phyloP scores from a whole-genome alignment of 2,888 invertebrate genomes.

The Microplitis manilae region DNA sequence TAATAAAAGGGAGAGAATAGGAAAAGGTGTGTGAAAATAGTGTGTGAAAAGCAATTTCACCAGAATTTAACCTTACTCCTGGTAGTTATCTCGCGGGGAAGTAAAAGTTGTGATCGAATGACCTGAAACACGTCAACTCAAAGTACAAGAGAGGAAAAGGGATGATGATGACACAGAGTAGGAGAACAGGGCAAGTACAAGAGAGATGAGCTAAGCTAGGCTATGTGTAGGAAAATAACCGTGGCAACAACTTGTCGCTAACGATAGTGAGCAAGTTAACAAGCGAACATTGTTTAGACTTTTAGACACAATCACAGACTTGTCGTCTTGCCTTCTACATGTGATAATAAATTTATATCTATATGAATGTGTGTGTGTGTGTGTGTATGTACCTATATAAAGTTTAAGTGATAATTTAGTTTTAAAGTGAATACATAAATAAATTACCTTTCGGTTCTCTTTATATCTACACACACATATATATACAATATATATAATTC shows the following conservation, averaged over 20 bases:
- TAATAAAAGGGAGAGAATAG: not conserved
- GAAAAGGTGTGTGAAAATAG: not conserved
- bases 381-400: not conserved
- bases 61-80: not conserved
- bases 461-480: not conserved
- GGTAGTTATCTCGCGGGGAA: not conserved
- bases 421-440: not conserved
- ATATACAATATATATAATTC: not conserved
- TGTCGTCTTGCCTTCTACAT: not conserved
- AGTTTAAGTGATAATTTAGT: not conserved
- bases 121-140: conserved; percentile 23
- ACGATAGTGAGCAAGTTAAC: conserved; percentile 17
- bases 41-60: conserved; percentile 17
- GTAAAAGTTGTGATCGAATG: conserved; percentile 32
- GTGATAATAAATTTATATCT: not conserved
- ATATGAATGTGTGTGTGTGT: not conserved
- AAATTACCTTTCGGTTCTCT: not conserved
- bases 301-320: not conserved
- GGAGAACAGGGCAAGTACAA: not conserved
- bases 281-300: conserved; percentile 3
- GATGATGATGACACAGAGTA: not conserved
- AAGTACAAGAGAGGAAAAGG: conserved; percentile 7
- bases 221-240: conserved; percentile 10
- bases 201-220: conserved; percentile 14
- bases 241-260: conserved; percentile 20